Conservation (phyloP, 1,140 invertebrate species). For the Andricus grossulariae region DNA sequence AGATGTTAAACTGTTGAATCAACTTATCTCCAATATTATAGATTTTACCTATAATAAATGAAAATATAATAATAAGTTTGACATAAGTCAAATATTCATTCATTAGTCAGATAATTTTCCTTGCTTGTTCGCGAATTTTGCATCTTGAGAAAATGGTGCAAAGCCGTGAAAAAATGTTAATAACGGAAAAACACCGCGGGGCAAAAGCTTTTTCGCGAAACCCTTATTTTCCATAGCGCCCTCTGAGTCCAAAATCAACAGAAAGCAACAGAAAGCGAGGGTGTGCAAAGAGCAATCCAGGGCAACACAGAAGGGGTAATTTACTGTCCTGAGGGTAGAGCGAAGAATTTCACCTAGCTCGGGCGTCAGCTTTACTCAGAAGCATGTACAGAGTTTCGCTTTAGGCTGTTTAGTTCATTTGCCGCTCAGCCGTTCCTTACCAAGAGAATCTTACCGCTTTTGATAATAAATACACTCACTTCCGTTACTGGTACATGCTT, state of each 20-base stretch:
- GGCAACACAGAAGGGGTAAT: slow-evolving; percentile 57
- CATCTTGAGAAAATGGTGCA: slow-evolving; percentile 18
- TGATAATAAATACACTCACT: slow-evolving; percentile 43
- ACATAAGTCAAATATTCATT: slow-evolving; percentile 4
- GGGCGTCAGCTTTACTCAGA: slow-evolving; percentile 49
- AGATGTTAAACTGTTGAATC: no score
- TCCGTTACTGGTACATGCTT: slow-evolving; percentile 48
- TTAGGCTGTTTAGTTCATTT: slow-evolving; percentile 64
- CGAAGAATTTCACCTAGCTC: slow-evolving; percentile 61
- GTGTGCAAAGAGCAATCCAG: slow-evolving; percentile 54
- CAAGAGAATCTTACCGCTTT: slow-evolving; percentile 40
- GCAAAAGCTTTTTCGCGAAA: not conserved
- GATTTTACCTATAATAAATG: not conserved
- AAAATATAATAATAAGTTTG: not conserved
- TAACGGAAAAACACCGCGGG: not conserved
- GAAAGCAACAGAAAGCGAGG: slow-evolving; percentile 38
- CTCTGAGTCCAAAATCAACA: slow-evolving; percentile 36
- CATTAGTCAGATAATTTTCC: not conserved
- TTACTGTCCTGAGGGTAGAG: slow-evolving; percentile 59
- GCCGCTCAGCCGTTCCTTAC: slow-evolving; percentile 47
- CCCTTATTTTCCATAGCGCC: slow-evolving; percentile 20
- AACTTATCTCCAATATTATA: no score
- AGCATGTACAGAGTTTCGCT: slow-evolving; percentile 55
- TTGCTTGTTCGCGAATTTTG: not conserved
- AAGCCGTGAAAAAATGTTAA: slow-evolving; percentile 44